Conservation (phyloP, 1,140 invertebrate genomes). For the Drosophila sp. region DNA sequence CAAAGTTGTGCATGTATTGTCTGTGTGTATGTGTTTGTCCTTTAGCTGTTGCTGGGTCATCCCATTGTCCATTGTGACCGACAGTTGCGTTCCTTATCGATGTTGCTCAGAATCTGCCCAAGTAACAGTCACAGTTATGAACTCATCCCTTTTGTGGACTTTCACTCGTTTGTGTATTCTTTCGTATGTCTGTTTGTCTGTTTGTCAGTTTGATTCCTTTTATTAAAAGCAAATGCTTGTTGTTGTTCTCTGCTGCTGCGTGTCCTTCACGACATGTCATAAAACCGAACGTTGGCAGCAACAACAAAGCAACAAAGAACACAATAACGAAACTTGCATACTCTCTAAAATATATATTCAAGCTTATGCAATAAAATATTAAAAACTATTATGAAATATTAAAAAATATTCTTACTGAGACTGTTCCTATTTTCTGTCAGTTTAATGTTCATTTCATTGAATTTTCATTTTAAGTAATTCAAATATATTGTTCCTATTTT, state of each 20-base stretch:
- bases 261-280: constrained; percentile 72
- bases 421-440: too few species aligned
- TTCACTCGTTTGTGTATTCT: background rate
- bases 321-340: constrained; percentile 18
- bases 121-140: constrained; percentile 39
- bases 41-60: constrained; percentile 51
- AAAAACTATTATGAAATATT: too few species aligned
- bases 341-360: constrained; percentile 2
- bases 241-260: constrained; percentile 11
- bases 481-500: too few species aligned
- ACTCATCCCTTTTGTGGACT: constrained; percentile 40
- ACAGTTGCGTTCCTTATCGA: constrained; percentile 44
- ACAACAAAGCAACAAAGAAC: background rate
- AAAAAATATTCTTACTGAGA: too few species aligned
- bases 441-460: too few species aligned
- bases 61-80: constrained; percentile 47
- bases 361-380: too few species aligned
- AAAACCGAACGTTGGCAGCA: constrained; percentile 47
- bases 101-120: constrained; percentile 8
- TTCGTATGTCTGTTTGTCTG: constrained; percentile 28
- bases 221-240: constrained; percentile 59
- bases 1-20: constrained; percentile 7
- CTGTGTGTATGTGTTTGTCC: constrained; percentile 22
- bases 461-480: too few species aligned
- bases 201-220: constrained; percentile 29